Base-by-base conservation (phyloP, 2,888 invertebrate genomes). In the Mantis religiosa region DNA sequence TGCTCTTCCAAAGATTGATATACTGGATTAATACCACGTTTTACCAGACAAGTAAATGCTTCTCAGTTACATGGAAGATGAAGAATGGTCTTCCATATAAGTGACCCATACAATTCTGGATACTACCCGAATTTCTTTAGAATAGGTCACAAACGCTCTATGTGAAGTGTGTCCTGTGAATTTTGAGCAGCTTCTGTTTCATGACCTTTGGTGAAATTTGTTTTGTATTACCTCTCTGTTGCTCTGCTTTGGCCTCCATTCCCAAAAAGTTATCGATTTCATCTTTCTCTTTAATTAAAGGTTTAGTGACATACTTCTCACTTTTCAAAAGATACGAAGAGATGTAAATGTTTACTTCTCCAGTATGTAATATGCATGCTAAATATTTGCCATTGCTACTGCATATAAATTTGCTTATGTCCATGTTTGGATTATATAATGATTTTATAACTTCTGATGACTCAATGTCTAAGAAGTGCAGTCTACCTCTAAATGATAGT, bases 71-170 rank as follows among this genome's bases (percentile, higher is more conserved):
- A 95, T 0, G 98, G 98, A 84, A 97, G 94, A 90, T 96, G 94
- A 84, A 98, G 92, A n/a, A 98, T 93, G 4, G 95, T 95, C 88
- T 95, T 95, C 98, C 98, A 98, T 91, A 98, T 98, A 87, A 97
- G 93, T 84, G 94, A 93, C 90, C 98, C 95, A 93, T 97, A 97
- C 91, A 96, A 95, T 87, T 95, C 95, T 8, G 98, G 98, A 93
- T 97, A 98, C 93, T 97, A 96, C 85, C 97, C 96, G 93, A 95
- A 97, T 91, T 97, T 96, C 93, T 95, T 95, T 87, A 98, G 93
- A 91, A 98, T 97, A 88, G 95, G 94, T 91, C 94, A 93, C 81
- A 96, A 92, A 92, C 95, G 94, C 86, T 94, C 93, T 88, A 94
- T 93, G 90, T 95, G 94, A 92, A 96, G 94, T 91, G 95, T 94